Conservation (phyloP, 2,888 invertebrate genomes). For the Dione juno region DNA sequence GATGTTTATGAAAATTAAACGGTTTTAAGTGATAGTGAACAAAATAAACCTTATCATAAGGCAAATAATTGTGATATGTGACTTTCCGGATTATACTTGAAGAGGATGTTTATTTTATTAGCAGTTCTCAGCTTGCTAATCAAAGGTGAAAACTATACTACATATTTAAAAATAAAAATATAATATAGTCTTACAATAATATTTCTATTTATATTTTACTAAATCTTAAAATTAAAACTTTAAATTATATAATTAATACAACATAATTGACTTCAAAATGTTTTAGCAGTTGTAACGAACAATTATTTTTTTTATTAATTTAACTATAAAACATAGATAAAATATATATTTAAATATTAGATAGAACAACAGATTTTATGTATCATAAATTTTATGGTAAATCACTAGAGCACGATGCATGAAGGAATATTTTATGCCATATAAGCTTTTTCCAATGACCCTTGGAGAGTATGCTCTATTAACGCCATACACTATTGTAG, state of each 20-base stretch:
- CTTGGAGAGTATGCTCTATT: constrained; percentile 21
- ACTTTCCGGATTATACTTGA: constrained; percentile 62
- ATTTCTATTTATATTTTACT: too few relatives aligned
- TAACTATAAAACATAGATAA: neutral
- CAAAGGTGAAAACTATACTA: constrained; percentile 19
- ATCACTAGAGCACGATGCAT: neutral
- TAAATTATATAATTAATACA: too few relatives aligned
- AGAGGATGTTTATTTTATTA: constrained; percentile 77
- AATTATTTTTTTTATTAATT: neutral
- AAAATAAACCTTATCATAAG: constrained; percentile 40
- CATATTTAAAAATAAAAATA: neutral
- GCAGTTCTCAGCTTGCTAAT: constrained; percentile 67
- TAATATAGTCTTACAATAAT: neutral
- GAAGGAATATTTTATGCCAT: constrained; percentile 16
- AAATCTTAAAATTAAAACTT: too few relatives aligned
- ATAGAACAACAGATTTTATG: neutral
- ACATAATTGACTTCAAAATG: neutral
- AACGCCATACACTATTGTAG: constrained; percentile 5
- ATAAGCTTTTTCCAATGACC: constrained; percentile 17
- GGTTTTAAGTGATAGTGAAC: constrained; percentile 48
- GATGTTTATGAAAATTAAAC: constrained; percentile 45
- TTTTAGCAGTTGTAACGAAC: neutral
- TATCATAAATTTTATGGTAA: constrained; percentile 3
- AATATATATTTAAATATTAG: neutral
- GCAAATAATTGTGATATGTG: constrained; percentile 68